Base-by-base conservation (phyloP, 2,888 invertebrate species). In the Boloria euphrosyne region DNA sequence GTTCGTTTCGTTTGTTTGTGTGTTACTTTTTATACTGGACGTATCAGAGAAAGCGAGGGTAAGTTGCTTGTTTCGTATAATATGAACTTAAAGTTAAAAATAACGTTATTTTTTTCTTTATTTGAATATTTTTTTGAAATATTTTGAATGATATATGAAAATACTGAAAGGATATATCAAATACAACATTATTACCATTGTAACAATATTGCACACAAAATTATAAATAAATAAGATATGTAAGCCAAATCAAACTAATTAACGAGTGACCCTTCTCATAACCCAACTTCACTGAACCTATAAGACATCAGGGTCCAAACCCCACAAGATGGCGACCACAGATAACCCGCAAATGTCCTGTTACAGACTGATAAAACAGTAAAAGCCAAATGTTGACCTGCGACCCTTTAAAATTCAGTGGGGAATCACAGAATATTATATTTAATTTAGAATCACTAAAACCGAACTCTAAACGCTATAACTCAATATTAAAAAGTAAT, bases 281-380 rank as follows among this genome's bases (percentile, higher is more conserved):
- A 84, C 80, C 83, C 80, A 84, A 81, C 85, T 86, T 85, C 78
- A 85, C 86, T 89, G 91, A 89, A 79, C 66, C 82, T 82, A 76
- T 80, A 87, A 87, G 87, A 84, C 81, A 81, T 72, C 75, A 74
- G 63, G 63, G 52, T 63, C 61, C 55, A 78, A 77, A 74, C 84
- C 88, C 86, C 84, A 78, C 78, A 83, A 83, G 91, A 90, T 90
- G 85, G 80, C 81, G 77, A 79, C 80, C 81, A 74, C 76, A 81
- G 91, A 92, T 92, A 90, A 77, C 78, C 72, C 79, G 74, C 75
- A 78, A 87, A 84, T 82, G 87, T 75, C 87, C 90, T 89, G 89
- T 83, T 76, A 79, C 78, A 77, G 73, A 72, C 84, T 82, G 90
- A 90, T 90, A 90, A 89, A 84, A 81, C 80, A 80, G 76, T 83